A percentile compares a stretch with the other conserved stretches of the same genome.
Evolutionary conservation across 2,113 vertebrate species (phyloP).

Genomic region (Thunnus thynnus): DNA sequence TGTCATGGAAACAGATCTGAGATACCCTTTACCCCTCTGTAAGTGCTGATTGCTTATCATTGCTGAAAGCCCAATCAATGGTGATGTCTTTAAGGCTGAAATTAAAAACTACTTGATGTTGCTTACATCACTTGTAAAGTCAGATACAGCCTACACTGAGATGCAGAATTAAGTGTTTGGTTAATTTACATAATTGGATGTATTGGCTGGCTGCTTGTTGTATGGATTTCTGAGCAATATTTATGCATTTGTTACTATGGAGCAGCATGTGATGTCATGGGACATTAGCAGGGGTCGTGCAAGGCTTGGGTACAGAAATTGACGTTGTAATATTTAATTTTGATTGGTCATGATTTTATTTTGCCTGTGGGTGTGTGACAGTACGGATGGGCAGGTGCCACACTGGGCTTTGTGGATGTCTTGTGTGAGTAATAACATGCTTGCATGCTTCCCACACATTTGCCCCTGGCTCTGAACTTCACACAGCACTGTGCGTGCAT

Average conservation of each 20-base stretch:
- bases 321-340: constrained; percentile 22
- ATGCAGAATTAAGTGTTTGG: background rate
- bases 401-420: constrained; percentile 28
- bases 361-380: background rate
- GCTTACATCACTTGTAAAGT: constrained; percentile 2
- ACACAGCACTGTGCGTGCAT: constrained; percentile 32
- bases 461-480: constrained; percentile 68
- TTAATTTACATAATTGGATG: constrained; percentile 37
- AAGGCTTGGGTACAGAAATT: background rate
- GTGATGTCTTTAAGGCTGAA: constrained; percentile 18
- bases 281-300: constrained; percentile 41
- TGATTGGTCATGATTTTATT: constrained; percentile 42
- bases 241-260: background rate
- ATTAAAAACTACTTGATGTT: constrained; percentile 33
- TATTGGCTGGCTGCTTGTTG: constrained; percentile 12
- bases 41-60: constrained; percentile 59
- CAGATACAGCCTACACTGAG: background rate
- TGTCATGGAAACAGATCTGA: constrained; percentile 83
- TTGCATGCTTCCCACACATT: constrained; percentile 72
- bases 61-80: constrained; percentile 49
- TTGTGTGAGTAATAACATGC: constrained; percentile 56
- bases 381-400: constrained; percentile 40
- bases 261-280: constrained; percentile 13
- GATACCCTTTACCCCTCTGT: constrained; percentile 59
- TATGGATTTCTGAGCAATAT: constrained; percentile 24